Evolutionary conservation across 2,797 vertebrate species (phyloP), one percentile per base, ranked within the genome.

Genomic region (Crocidura indochinensis): DNA sequence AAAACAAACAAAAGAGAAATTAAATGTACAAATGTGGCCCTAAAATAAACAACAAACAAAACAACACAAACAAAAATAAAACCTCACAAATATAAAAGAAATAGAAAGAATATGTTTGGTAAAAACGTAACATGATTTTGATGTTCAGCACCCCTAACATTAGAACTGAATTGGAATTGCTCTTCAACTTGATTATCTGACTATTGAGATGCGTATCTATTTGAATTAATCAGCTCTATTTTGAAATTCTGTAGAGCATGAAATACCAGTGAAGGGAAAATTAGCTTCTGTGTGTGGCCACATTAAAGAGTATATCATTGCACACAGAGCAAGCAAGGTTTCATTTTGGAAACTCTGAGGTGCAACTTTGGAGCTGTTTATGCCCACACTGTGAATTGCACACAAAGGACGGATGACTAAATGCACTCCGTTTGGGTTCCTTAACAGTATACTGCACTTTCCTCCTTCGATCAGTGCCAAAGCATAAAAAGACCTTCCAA

Each of bases 221-320:
- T 84, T 51, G 56, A 75, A 86, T 81, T n/a, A 91, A 81, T 73
- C 12, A 8, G 0, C 8, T 14, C 51, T 72, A 24, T 38, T 4
- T 65, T 77, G 78, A 86, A 88, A 67, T 88, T 47, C 51, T 44
- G 3, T 46, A 74, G 27, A 86, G 29, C 10, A 24, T 60, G 74
- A 92, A 93, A 84, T n/a, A 53, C 4, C 60, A 92, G 5, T 20
- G 51, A 73, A 67, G 51, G 60, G 7, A 65, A 91, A 84, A 67
- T 85, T 78, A 88, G 29, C 24, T 85, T 79, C 29, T 29, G 8
- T 73, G 72, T 72, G 20, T 26, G 56, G 19, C 75, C 19, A n/a
- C 46, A 12, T 84, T 15, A 29, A 69, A 64, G 86, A 75, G 49
- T 53, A 67, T 88, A 77, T 22, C 27, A 72, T 1, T 67, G 17